phyloP scores from a whole-genome alignment of 1,140 invertebrate genomes.

The Hirudo medicinalis region DNA sequence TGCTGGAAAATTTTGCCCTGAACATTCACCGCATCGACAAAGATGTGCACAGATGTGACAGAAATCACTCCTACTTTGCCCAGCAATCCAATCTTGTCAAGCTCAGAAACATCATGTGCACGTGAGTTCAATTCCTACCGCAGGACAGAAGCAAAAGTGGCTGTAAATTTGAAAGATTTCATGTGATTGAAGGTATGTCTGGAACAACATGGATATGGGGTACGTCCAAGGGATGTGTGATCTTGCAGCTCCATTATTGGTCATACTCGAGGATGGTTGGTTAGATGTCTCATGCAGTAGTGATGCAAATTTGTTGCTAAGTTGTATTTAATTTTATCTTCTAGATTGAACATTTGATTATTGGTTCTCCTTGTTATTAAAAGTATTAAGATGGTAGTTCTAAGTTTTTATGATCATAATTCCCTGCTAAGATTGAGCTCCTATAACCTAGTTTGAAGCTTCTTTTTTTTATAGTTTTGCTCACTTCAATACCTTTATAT shows the following conservation, averaged over 20 bases:
- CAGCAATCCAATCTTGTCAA: conserved; percentile 74
- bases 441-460: background rate
- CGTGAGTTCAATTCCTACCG: conserved; percentile 44
- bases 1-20: conserved; percentile 70
- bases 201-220: conserved; percentile 79
- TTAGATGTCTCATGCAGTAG: background rate
- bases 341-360: background rate
- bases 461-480: background rate
- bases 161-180: background rate
- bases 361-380: background rate
- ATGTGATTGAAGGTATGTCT: conserved; percentile 58
- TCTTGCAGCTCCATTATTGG: conserved; percentile 75
- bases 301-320: background rate
- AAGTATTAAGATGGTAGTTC: too few species aligned
- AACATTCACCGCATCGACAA: conserved; percentile 90
- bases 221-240: conserved; percentile 77
- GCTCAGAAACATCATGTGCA: conserved; percentile 89
- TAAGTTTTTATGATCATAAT: too few species aligned
- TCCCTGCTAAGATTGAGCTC: too few species aligned
- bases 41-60: conserved; percentile 83
- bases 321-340: too few species aligned
- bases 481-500: background rate
- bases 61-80: conserved; percentile 79
- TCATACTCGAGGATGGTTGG: conserved; percentile 69
- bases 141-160: background rate